A percentile compares a stretch with the other conserved stretches of the same genome.
Conservation (phyloP, 2,888 invertebrate genomes). For the Synergus itoensis region DNA sequence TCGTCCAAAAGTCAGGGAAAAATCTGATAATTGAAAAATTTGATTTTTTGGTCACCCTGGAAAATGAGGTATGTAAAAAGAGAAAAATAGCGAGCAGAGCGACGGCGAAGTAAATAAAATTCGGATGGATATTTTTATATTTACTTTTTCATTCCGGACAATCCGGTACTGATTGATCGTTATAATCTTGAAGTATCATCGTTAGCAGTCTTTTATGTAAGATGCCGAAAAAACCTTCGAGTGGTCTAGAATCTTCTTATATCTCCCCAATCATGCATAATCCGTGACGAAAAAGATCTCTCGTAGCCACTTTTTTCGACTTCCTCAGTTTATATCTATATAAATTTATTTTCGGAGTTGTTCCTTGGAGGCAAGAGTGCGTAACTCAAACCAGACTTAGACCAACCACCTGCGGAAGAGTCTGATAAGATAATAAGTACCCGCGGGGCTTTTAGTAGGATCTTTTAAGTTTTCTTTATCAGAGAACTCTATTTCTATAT, state of each 20-base stretch:
- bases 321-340: background rate
- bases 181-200: background rate
- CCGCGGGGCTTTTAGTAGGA: slow-evolving; percentile 16
- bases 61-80: too few species aligned
- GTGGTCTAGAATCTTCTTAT: background rate
- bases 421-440: slow-evolving; percentile 22
- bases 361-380: slow-evolving; percentile 7
- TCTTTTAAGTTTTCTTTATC: background rate
- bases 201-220: background rate
- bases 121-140: background rate
- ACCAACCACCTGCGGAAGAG: background rate
- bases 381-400: background rate
- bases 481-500: background rate
- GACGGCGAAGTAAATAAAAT: background rate
- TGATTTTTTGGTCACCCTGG: too few species aligned
- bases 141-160: background rate
- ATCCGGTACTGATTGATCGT: background rate
- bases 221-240: background rate
- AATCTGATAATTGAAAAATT: too few species aligned
- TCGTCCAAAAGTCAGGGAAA: too few species aligned
- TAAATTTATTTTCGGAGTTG: slow-evolving; percentile 11
- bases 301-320: background rate
- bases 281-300: background rate
- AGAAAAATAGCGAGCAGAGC: too few species aligned
- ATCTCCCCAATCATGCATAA: background rate